Evolutionary conservation across 30 jellyfish, hydroid and myxozoan genomes (phyloP), one percentile per base, ranked within the genome.

Genomic region (Catostylus mosaicus): DNA sequence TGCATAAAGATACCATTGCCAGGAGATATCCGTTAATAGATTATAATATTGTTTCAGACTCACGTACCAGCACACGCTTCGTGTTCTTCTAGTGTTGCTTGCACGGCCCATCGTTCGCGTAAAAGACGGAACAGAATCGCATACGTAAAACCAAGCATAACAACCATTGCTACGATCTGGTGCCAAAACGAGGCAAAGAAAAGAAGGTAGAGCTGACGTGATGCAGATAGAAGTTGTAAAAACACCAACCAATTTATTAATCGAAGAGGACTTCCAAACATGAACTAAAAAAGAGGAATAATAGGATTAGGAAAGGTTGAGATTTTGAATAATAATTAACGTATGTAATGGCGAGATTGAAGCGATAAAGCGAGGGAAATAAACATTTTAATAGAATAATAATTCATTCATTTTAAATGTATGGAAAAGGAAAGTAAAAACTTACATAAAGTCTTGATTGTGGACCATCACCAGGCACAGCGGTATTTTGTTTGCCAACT

Each of bases 61-160:
- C 72, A 80, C 84, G 91, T 80, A 14, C 91, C 91, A 10, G 91
- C 95, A 38, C 95, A 85, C 9, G 95, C 95, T 80, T 85, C 95
- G 84, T 93, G 98, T 70, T 93, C 98, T 34, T 93, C 96, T 51
- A 93, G 57, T 12, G 96, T 93, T n/a, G 95, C 98, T 48, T 80
- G 88, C 37, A 87, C 96, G 34, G 98, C 97, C 97, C 98, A 93
- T 40, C 97, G 86, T 51, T 88, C 97, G 35, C 98, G 97, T 51
- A 93, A 66, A 52, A 93, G 87, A 72, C 96, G 96, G 90, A 93
- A 93, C 78, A 93, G 70, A 27, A 93, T 86, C 34, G 71, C 85
- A 73, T 87, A 83, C 51, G 84, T 87, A 80, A 87, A 76, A 35
- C 77, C 71, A 19, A 86, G 89, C 90, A 93, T 81, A 5, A 75